Evolutionary conservation across 2,113 vertebrate species (phyloP), one percentile per base, ranked within the genome.

Genomic region (Myotis davidii): DNA sequence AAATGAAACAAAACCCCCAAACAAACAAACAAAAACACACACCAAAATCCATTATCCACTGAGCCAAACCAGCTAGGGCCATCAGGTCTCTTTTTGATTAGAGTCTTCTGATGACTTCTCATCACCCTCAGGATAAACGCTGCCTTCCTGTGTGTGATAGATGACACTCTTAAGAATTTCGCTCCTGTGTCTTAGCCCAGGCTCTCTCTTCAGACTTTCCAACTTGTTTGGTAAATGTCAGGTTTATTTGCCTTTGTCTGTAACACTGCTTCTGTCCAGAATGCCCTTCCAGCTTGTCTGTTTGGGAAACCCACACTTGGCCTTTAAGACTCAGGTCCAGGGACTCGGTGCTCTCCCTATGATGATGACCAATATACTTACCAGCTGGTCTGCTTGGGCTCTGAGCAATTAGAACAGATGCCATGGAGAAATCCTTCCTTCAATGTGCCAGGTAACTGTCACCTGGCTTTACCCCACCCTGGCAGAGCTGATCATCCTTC

Each of bases 121-220:
- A 21, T 81, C 11, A 34, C 61, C 37, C 69, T 84, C 9, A 5
- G 73, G 29, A 42, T 29, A 42, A 73, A 54, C 32, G 25, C n/a
- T 59, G 1, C 59, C 6, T 9, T 45, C 52, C 54, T 18, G 9
- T 0, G 2, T 0, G 0, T 21, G 13, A 37, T 2, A n/a, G n/a
- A 20, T 0, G 2, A 27, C 13, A 17, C 56, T 69, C 32, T 23
- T 23, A 25, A 52, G 76, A 54, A 27, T 32, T 48, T 45, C 27
- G 32, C 12, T 54, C 16, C 29, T 13, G 3, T 16, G 27, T 59
- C 64, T 42, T 32, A 42, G 23, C 23, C 48, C 64, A 64, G 20
- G 14, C 34, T 85, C 42, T 42, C 20, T 65, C 78, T 76, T 76
- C 18, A 11, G 20, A 84, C 59, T 11, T 12, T 29, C 12, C 37